phyloP scores from a whole-genome alignment of 2,113 vertebrate species.

The Galeopterus variegatus region DNA sequence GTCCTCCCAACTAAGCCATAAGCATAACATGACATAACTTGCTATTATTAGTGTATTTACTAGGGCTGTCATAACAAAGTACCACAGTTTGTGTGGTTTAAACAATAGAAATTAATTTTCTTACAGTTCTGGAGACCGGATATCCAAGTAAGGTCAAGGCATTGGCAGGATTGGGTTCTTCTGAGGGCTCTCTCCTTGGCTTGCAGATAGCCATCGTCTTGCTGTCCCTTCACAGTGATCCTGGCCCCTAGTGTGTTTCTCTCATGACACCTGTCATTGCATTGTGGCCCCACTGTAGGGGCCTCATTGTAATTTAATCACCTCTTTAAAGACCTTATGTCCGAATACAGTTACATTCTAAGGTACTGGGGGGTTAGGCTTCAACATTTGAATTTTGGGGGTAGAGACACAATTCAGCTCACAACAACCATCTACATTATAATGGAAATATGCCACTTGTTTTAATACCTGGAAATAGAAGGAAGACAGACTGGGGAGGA shows the following conservation, averaged over 20 bases:
- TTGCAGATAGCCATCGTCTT: not conserved
- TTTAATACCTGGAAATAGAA: not conserved
- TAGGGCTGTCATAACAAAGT: not conserved
- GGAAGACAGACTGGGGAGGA: not conserved
- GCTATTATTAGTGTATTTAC: not conserved
- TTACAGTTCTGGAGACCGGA: not conserved
- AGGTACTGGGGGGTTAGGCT: not conserved
- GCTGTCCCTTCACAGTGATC: not conserved
- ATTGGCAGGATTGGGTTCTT: not conserved
- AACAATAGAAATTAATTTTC: not conserved
- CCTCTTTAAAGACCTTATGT: not conserved
- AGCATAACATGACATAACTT: not conserved
- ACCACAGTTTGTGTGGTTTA: not conserved
- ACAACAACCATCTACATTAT: not conserved
- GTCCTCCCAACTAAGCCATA: not conserved
- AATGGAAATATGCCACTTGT: not conserved
- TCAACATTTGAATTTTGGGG: not conserved
- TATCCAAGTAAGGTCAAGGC: not conserved
- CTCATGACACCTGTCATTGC: not conserved
- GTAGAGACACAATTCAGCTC: not conserved
- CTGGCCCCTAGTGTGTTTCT: not conserved
- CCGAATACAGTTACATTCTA: not conserved
- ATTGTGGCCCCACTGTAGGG: not conserved
- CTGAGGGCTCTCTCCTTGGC: not conserved
- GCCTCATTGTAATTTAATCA: not conserved